Percentiles rank a stretch among this genome's conserved stretches.
These are phyloP conservation scores for Zele albiditarsus DNA, from an alignment of 2,888 invertebrate genomes.

Conservation along the genomic window DNA sequence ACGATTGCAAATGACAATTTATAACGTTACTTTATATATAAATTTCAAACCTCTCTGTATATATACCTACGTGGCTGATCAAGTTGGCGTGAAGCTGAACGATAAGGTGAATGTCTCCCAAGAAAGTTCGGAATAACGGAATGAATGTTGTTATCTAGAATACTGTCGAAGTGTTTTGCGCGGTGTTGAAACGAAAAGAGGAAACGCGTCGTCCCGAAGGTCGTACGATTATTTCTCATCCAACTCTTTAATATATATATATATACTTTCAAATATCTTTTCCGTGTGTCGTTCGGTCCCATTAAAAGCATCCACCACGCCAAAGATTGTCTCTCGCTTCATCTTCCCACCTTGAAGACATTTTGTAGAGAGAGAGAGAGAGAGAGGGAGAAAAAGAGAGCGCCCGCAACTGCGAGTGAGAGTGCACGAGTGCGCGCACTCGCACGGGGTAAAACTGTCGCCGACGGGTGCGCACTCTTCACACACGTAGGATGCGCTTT, in stretches of 20 bases:
- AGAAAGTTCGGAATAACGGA: conserved; percentile 7
- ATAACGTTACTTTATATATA: neutral
- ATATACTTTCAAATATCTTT: neutral
- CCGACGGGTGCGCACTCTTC: conserved; percentile 18
- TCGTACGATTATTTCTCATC: conserved; percentile 8
- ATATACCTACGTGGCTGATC: neutral
- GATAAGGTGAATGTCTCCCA: conserved; percentile 8
- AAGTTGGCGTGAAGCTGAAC: conserved; percentile 3
- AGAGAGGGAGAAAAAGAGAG: neutral
- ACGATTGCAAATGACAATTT: conserved; percentile 9
- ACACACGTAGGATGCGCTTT: conserved; percentile 9
- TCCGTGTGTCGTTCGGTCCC: conserved; percentile 5
- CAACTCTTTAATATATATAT: conserved; percentile 1
- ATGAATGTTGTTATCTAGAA: conserved; percentile 10
- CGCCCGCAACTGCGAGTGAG: neutral
- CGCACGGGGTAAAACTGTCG: conserved; percentile 9
- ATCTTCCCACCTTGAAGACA: neutral
- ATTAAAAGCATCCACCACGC: conserved; percentile 4
- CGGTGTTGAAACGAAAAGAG: conserved; percentile 8
- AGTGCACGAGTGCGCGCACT: neutral
- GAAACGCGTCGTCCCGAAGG: neutral
- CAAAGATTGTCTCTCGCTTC: conserved; percentile 3
- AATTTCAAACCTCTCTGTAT: neutral
- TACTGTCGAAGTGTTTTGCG: conserved; percentile 11
- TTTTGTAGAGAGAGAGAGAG: neutral